Evolutionary conservation across 2,797 vertebrate species (phyloP).

Genomic region (Pipistrellus pipistrellus): DNA sequence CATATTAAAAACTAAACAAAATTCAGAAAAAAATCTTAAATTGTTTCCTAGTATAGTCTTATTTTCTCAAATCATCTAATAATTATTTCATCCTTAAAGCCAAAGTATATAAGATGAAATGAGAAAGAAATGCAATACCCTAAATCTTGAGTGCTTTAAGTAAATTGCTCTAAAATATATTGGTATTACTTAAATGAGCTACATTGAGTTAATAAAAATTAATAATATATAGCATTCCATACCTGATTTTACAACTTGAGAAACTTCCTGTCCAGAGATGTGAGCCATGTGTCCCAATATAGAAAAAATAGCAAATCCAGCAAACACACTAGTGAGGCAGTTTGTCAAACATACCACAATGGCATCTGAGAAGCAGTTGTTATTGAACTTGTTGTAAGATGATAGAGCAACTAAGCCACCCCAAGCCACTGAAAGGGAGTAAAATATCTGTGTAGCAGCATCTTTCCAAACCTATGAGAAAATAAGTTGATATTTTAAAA

Average conservation of each 20-base stretch:
- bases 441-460: slow-evolving; percentile 97
- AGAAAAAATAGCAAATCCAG: slow-evolving; percentile 97
- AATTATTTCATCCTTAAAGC: slow-evolving; percentile 52
- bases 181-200: slow-evolving; percentile 48
- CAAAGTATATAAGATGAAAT: neutral
- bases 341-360: slow-evolving; percentile 94
- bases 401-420: slow-evolving; percentile 95
- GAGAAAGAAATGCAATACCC: slow-evolving; percentile 1
- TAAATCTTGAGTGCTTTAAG: slow-evolving; percentile 16
- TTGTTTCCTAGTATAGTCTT: neutral
- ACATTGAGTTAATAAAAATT: slow-evolving; percentile 1
- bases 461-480: slow-evolving; percentile 95
- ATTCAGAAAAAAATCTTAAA: neutral
- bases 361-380: slow-evolving; percentile 95
- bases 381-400: slow-evolving; percentile 97
- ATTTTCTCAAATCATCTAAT: neutral
- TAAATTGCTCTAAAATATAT: slow-evolving; percentile 14
- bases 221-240: slow-evolving; percentile 58
- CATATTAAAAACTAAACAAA: slow-evolving; percentile 42
- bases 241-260: slow-evolving; percentile 95
- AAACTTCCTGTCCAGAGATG: slow-evolving; percentile 91
- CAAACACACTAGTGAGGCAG: slow-evolving; percentile 94
- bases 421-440: slow-evolving; percentile 94
- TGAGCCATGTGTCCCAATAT: slow-evolving; percentile 97
- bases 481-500: slow-evolving; percentile 50